Base-by-base conservation (phyloP, 2,888 invertebrate genomes). In the Hirtodrosophila duncani region DNA sequence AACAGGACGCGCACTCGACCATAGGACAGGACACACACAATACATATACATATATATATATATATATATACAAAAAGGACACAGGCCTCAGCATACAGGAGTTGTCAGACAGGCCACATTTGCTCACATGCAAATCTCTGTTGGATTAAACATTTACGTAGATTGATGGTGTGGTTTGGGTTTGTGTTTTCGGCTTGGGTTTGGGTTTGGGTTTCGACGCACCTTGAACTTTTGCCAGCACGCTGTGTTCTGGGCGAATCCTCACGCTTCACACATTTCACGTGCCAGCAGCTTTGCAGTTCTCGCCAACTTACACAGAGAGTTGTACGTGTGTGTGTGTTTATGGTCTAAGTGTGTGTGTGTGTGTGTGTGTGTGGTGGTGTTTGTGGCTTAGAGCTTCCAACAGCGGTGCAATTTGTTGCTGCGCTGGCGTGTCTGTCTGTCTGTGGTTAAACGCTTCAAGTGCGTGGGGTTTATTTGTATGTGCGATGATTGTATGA, bases 131-230 rank as follows among this genome's bases (percentile, higher is more conserved):
- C 50, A 63, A 79, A 69, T 69, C 72, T 67, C 70, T 42, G 65
- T 39, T 65, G 80, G 72, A 79, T 79, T 79, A 65, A 75, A 65
- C 77, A 79, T 75, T 75, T 77, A 77, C 70, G 70, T 65, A 79
- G 75, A 79, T 75, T 75, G 75, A 79, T 72, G 80, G 53, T 60
- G 59, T 37, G 63, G 69, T 52, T 55, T 41, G 30, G n/a, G n/a
- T n/a, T n/a, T n/a, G n/a, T n/a, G n/a, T n/a, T 56, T 56, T 16
- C 29, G 29, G 14, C n/a, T 5, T 14, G 39, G n/a, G n/a, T n/a
- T n/a, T n/a, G 20, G 20, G 33, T 10, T 13, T 27, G 29, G 1
- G 27, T 16, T 27, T 17, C 7, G 55, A 53, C 51, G 41, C 67
- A 69, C 77, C 75, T 79, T 75, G 69, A 79, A 75, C 80, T 77